A percentile compares a stretch with the other conserved stretches of the same genome.
Evolutionary conservation across 2,888 invertebrate genomes (phyloP).

Genomic region (Timema cristinae): DNA sequence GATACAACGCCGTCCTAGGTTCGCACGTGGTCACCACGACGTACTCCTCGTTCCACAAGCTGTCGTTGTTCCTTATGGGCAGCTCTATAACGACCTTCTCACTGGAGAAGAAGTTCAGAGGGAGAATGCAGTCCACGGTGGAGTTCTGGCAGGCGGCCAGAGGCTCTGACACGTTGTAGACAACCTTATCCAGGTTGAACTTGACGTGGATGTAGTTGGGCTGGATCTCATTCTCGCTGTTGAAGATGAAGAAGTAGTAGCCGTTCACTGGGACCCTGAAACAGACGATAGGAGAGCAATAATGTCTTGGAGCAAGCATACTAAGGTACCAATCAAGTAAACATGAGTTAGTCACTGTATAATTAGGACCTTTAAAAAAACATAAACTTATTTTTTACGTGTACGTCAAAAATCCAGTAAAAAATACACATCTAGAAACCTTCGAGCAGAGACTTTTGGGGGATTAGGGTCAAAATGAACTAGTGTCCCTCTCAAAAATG

Average conservation of each 20-base stretch:
- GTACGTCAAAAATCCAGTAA: too few species aligned
- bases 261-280: constrained; percentile 67
- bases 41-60: constrained; percentile 69
- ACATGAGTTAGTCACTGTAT: too few species aligned
- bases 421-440: too few species aligned
- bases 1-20: constrained; percentile 66
- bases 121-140: constrained; percentile 58
- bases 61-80: constrained; percentile 60
- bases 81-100: constrained; percentile 67
- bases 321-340: too few species aligned
- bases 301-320: too few species aligned
- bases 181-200: constrained; percentile 65
- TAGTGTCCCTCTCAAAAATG: too few species aligned
- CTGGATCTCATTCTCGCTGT: constrained; percentile 74
- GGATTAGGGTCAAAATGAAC: too few species aligned
- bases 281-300: constrained; percentile 28
- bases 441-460: too few species aligned
- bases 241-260: constrained; percentile 80
- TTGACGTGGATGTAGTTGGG: constrained; percentile 64
- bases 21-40: constrained; percentile 70
- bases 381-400: too few species aligned
- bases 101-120: constrained; percentile 63
- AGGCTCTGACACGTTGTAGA: constrained; percentile 62
- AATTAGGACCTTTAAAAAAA: too few species aligned
- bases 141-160: constrained; percentile 60